Evolutionary conservation across 2,888 invertebrate species (phyloP), one percentile per base, ranked within the genome.

Genomic region (Notocelia uddmanniana): DNA sequence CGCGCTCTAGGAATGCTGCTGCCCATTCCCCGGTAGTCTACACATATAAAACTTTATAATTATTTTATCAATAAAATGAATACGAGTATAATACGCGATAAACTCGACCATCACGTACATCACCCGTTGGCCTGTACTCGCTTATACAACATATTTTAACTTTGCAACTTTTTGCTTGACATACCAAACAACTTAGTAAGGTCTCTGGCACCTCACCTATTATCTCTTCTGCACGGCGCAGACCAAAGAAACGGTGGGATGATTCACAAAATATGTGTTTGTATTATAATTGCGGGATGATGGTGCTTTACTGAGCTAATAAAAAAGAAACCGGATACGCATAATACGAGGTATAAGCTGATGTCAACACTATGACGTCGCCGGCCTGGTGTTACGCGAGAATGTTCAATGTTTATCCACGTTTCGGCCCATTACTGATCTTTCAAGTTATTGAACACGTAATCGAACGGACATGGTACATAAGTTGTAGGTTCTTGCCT

Each of bases 331-430:
- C 90, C 91, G 91, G 91, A 91, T 91, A 84, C 81, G 78, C 79
- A 79, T 81, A 83, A 77, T 67, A 70, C 55, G 60, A 75, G 66
- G 63, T 72, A 70, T 80, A 79, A 81, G 90, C 89, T 91, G 91
- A 92, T 91, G 90, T 90, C 91, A 92, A 91, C 89, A 81, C 75
- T 78, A 86, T 91, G 89, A 89, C 89, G 89, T 83, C 84, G 83
- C 80, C 80, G 69, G 80, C n/a, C 45, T 23, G 37, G 54, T 54
- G 73, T 76, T 74, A n/a, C 52, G n/a, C 52, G 23, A 18, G 55
- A 67, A 48, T 26, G 68, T 67, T 67, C 34, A n/a, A 57, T 52
- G 59, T 72, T 59, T 18, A 23, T 45, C n/a, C 2, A 59, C 21
- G 21, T 23, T 15, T 31, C 31, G 37, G 37, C 58, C 6, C 31